Percentiles rank a stretch among this genome's conserved stretches.
Conservation (phyloP, 2,113 vertebrate genomes). For the Actenoides lindsayi region DNA sequence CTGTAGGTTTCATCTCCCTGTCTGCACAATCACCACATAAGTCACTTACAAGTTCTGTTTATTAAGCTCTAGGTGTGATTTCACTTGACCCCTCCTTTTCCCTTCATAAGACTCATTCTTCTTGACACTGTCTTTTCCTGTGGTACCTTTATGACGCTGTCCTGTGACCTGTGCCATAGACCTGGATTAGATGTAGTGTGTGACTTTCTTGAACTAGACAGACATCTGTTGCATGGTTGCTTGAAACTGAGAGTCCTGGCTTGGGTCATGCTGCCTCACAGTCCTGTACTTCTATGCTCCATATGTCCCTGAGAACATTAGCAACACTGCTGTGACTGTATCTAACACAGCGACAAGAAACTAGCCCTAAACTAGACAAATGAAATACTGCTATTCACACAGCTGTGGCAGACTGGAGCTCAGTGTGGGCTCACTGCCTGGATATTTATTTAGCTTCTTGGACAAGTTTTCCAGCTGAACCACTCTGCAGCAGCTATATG, state of each 20-base stretch:
- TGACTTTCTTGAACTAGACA: neutral
- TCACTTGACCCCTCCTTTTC: neutral
- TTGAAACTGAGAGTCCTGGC: neutral
- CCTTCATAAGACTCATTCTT: neutral
- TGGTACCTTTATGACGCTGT: neutral
- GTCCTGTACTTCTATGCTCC: neutral
- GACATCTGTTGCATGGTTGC: neutral
- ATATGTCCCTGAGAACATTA: neutral
- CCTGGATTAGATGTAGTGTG: neutral
- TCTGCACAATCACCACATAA: neutral
- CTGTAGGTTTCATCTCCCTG: neutral
- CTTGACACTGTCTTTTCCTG: neutral
- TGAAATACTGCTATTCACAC: neutral
- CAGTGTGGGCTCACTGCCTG: neutral
- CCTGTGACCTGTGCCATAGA: neutral
- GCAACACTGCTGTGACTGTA: neutral
- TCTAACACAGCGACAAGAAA: neutral
- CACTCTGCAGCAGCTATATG: neutral
- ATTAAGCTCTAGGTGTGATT: neutral
- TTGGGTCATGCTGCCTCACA: neutral
- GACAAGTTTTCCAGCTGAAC: neutral
- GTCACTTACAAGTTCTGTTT: neutral
- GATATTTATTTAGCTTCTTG: neutral
- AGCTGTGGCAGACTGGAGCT: slow-evolving; percentile 23
- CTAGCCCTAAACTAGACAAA: neutral